Percentiles rank a stretch among this genome's conserved stretches.
Conservation (phyloP, 2,797 vertebrate species). For the Sternarchorhynchus goeldii region DNA sequence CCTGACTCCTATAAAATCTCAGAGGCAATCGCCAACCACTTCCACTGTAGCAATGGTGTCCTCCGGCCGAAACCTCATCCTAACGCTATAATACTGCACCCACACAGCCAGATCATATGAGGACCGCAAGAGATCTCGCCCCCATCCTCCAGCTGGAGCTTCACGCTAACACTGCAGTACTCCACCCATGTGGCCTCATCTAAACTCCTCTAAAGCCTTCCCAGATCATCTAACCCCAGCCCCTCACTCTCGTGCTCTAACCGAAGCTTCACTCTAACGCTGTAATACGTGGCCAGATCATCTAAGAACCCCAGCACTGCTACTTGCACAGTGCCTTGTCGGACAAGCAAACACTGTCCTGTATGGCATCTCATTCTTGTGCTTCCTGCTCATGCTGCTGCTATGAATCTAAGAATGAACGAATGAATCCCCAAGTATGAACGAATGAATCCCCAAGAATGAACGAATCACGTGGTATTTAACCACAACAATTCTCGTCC, state of each 20-base stretch:
- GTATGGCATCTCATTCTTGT: background rate
- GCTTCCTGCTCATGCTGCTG: background rate
- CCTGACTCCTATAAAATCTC: conserved; percentile 75
- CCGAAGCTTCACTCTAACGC: conserved; percentile 82
- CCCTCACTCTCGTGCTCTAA: conserved; percentile 65
- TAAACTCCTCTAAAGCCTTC: too few species aligned
- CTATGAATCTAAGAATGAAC: background rate
- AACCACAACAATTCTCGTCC: background rate
- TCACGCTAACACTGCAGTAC: background rate
- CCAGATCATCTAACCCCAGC: too few species aligned
- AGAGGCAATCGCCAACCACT: conserved; percentile 83
- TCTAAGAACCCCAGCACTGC: background rate
- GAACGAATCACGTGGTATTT: background rate
- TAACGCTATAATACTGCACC: conserved; percentile 85
- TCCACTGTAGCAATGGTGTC: conserved; percentile 83
- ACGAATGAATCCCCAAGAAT: background rate
- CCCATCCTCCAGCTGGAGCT: background rate
- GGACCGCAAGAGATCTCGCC: background rate
- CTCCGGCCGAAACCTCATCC: conserved; percentile 81
- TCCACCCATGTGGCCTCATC: too few species aligned
- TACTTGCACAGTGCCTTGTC: background rate
- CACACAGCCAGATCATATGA: conserved; percentile 68
- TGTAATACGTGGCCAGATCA: conserved; percentile 49
- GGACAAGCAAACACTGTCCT: background rate
- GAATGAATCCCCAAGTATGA: background rate